Conservation (phyloP, 2,888 invertebrate species). For the Papilio demoleus region DNA sequence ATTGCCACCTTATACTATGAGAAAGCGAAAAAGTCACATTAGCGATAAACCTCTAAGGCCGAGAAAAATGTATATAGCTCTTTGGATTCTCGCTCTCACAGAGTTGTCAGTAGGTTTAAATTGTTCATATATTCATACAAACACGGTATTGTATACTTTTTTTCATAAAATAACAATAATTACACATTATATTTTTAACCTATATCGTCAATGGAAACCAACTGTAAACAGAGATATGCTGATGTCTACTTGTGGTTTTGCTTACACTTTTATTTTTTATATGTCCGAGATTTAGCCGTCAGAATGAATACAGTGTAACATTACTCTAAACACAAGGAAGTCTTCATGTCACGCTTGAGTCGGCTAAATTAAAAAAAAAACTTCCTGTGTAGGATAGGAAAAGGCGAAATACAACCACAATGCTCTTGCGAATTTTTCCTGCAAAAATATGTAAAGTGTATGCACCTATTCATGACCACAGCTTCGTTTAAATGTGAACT, state of each 20-base stretch:
- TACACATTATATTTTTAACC: too few relatives aligned
- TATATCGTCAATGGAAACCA: too few relatives aligned
- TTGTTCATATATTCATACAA: too few relatives aligned
- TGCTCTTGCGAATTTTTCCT: slow-evolving; percentile 20
- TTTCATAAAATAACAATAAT: too few relatives aligned
- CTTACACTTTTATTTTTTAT: neutral
- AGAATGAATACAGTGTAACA: slow-evolving; percentile 8
- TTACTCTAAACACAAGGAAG: slow-evolving; percentile 6
- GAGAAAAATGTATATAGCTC: too few relatives aligned
- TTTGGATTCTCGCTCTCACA: too few relatives aligned
- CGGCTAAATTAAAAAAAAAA: slow-evolving; percentile 18
- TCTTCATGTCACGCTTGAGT: slow-evolving; percentile 12
- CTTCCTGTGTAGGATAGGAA: slow-evolving; percentile 19
- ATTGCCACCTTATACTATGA: too few relatives aligned
- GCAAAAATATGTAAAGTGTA: slow-evolving; percentile 35
- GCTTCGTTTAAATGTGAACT: slow-evolving; percentile 15
- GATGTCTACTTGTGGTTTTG: neutral
- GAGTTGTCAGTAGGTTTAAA: too few relatives aligned
- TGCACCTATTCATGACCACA: slow-evolving; percentile 25
- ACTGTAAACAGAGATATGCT: too few relatives aligned
- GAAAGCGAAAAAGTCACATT: too few relatives aligned
- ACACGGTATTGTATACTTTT: too few relatives aligned
- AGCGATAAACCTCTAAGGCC: too few relatives aligned
- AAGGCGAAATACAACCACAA: slow-evolving; percentile 30
- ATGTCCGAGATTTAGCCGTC: neutral